Percentiles rank a stretch among this genome's conserved stretches.
These are phyloP conservation scores for Drosophila tanythrix DNA, from an alignment of 2,888 invertebrate genomes.

Conservation along the genomic window DNA sequence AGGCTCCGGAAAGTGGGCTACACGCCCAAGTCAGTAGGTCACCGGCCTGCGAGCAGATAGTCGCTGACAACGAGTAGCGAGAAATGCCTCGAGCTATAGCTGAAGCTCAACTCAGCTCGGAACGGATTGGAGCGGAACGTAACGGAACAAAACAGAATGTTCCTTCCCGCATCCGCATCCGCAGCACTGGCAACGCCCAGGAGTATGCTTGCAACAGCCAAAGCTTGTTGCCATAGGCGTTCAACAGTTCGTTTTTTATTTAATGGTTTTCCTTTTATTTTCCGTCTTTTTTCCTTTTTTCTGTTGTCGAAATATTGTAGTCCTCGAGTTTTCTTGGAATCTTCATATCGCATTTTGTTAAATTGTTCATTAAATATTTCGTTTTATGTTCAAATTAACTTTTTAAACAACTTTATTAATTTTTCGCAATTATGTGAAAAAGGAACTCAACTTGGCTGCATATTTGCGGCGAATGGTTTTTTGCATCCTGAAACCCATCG, in stretches of 20 bases:
- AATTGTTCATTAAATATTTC: constrained; percentile 19
- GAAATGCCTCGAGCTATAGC: constrained; percentile 32
- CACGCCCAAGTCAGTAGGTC: constrained; percentile 65
- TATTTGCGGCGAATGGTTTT: not conserved
- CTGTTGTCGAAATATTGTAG: constrained; percentile 30
- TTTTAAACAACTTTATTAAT: constrained; percentile 25
- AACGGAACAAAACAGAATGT: not conserved
- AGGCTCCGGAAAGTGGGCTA: constrained; percentile 69
- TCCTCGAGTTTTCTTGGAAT: constrained; percentile 40
- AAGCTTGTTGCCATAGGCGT: constrained; percentile 37
- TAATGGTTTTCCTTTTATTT: constrained; percentile 24
- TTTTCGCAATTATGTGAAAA: not conserved
- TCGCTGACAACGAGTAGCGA: constrained; percentile 53
- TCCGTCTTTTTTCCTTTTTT: not conserved
- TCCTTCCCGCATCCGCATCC: constrained; percentile 18
- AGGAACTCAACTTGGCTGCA: not conserved
- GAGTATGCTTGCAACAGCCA: constrained; percentile 22
- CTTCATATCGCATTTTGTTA: constrained; percentile 5
- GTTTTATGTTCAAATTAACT: constrained; percentile 5
- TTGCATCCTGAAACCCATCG: not conserved
- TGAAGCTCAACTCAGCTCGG: constrained; percentile 1
- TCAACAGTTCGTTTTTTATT: constrained; percentile 20
- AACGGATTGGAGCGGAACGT: constrained; percentile 15
- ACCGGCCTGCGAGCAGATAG: constrained; percentile 57
- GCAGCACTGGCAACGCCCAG: constrained; percentile 32